phyloP scores from a whole-genome alignment of 2,113 vertebrate species.

The Progne subis region DNA sequence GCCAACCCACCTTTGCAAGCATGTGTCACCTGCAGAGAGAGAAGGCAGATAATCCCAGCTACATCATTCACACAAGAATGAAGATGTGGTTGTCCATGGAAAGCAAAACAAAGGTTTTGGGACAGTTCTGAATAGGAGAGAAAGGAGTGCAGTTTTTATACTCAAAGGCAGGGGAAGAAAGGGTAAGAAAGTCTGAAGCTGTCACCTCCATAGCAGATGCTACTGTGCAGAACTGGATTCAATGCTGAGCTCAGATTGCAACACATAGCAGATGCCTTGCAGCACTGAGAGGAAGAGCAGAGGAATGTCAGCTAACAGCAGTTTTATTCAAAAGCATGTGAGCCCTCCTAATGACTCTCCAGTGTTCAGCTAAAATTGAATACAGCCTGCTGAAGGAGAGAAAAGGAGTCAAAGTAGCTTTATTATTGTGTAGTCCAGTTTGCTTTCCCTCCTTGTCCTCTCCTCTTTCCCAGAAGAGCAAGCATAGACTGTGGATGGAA shows the following conservation, averaged over 20 bases:
- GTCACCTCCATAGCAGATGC: not conserved
- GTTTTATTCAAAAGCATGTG: not conserved
- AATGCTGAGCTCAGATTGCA: not conserved
- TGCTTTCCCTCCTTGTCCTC: not conserved
- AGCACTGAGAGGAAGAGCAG: not conserved
- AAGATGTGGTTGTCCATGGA: rapidly evolving
- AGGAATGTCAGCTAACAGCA: not conserved
- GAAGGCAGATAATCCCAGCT: not conserved
- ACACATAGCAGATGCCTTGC: not conserved
- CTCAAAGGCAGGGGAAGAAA: not conserved
- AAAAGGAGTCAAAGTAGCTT: not conserved
- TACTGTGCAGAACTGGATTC: not conserved
- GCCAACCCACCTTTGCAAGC: not conserved
- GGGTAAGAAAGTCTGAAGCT: not conserved
- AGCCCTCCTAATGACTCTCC: not conserved
- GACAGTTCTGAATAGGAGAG: not conserved
- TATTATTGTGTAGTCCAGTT: not conserved
- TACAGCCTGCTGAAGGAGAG: not conserved
- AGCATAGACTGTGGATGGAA: not conserved
- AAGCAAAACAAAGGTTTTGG: not conserved
- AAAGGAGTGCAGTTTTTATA: not conserved
- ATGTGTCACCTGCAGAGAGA: not conserved
- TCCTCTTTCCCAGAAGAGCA: not conserved
- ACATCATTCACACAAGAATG: not conserved
- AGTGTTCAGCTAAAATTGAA: not conserved